Evolutionary conservation across 2,888 invertebrate species (phyloP), one percentile per base, ranked within the genome.

Genomic region (Drosophila pegasa): DNA sequence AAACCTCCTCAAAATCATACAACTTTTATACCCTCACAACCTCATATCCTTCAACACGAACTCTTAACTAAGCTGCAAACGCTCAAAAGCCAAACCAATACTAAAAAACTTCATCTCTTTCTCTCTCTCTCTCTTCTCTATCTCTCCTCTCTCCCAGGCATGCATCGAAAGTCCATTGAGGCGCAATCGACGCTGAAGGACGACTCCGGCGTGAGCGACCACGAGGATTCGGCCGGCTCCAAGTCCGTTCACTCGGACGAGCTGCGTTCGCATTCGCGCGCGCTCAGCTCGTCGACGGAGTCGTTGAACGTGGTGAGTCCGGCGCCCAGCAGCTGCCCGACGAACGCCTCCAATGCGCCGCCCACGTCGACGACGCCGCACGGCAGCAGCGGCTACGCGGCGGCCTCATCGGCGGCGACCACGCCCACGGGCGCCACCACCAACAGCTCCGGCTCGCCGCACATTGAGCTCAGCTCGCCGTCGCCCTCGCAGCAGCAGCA

Each of bases 91-190:
- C 6, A 18, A 29, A 14, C 3, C 33, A 20, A 37, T 33, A 56
- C 63, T 50, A 2, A 43, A 27, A 37, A n/a, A n/a, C 6, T 6
- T 14, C 14, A 31, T 22, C 40, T 27, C 3, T 56, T 40, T 16
- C 8, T 56, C 14, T 25, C 38, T 31, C 1, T n/a, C 20, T 22
- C 14, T 38, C 4, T 22, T 29, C 6, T 18, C 4, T 51, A 8
- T 16, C 7, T 20, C 0, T 8, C 2, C 18, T 6, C 5, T 27
- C 3, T 45, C 0, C 0, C 57, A 99, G 99, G 99, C 92, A 99
- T 99, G 99, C 99, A 99, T 93, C 96, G 99, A 90, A 99, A 99
- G 93, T 98, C 98, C 52, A 93, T 99, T 90, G 99, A 99, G 94
- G 99, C 99, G 58, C 98, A 99, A 77, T 97, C 97, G 88, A 97